A percentile compares a stretch with the other conserved stretches of the same genome.
phyloP scores from a whole-genome alignment of 2,113 vertebrate species.

The Chlamydotis undulata region DNA sequence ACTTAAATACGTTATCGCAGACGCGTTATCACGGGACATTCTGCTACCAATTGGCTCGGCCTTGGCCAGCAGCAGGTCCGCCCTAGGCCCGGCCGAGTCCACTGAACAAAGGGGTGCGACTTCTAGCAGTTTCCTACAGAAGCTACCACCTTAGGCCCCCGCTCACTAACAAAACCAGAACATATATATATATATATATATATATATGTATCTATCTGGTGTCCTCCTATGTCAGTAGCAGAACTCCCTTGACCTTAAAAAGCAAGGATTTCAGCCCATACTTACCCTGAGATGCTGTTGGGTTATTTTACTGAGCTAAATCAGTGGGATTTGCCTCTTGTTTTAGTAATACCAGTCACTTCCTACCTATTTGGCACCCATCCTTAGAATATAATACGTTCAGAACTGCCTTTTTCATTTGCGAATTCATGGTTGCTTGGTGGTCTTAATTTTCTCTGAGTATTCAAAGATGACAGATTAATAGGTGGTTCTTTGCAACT shows the following conservation, averaged over 20 bases:
- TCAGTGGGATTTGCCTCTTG: background rate
- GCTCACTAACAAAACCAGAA: no score
- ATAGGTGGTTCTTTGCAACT: constrained; percentile 61
- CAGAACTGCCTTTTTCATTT: constrained; percentile 34
- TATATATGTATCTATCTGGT: background rate
- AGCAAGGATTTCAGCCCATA: background rate
- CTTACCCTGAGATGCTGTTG: background rate
- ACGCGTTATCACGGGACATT: no score
- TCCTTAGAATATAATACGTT: background rate
- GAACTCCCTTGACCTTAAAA: background rate
- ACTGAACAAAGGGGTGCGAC: no score
- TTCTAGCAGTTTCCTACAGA: no score
- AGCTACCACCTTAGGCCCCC: no score
- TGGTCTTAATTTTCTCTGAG: constrained; percentile 43
- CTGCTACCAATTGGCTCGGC: no score
- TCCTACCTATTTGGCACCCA: constrained; percentile 2
- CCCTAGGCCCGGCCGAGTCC: no score
- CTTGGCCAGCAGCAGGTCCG: no score
- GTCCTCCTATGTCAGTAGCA: background rate
- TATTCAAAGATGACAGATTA: constrained; percentile 57
- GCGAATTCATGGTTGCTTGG: background rate
- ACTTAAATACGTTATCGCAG: no score
- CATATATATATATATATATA: background rate
- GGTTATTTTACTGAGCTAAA: background rate
- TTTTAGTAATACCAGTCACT: background rate